Base-by-base conservation (phyloP, 2,797 vertebrate genomes). In the Carduelis carduelis region DNA sequence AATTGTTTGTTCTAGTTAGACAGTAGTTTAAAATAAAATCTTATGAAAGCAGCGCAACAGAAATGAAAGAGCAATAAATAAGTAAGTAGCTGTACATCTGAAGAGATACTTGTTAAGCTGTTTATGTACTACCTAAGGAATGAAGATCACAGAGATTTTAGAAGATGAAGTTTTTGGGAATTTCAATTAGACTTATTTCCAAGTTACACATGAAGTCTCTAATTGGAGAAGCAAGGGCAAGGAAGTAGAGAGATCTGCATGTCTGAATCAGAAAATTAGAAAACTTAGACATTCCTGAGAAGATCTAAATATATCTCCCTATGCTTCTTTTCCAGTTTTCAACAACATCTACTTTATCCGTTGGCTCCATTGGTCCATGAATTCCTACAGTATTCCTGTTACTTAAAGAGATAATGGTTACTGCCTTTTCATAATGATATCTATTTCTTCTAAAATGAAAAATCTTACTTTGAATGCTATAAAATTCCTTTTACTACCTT, bases 1-100 rank as follows among this genome's bases (percentile, higher is more conserved):
- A 96, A 96, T 94, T 96, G 90, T 97, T 97, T 97, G 53, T 93
- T 97, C 90, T 91, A 87, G 82, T 96, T 96, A 95, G 86, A 95
- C 43, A 92, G 68, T 77, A 89, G 57, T 79, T 96, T 68, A 94
- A 93, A 96, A 94, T 91, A 30, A 96, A 83, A 83, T 96, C 89
- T 88, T 96, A 69, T 56, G 94, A 75, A 95, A 93, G 13, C 20
- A 90, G 35, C 75, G 22, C 69, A 95, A 85, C 21, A 37, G 72
- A 95, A 91, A 87, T 89, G 92, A 90, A 87, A 95, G 66, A 41
- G 52, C 47, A 91, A 90, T 96, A 97, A 95, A 93, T 95, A 97
- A 93, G 49, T 95, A 83, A 95, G 72, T 32, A 95, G 55, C 32
- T 95, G 69, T 75, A 74, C 18, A 93, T 52, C n/a, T 89, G 74